phyloP scores from a whole-genome alignment of 2,797 vertebrate genomes.

The Bovichtus variegatus region DNA sequence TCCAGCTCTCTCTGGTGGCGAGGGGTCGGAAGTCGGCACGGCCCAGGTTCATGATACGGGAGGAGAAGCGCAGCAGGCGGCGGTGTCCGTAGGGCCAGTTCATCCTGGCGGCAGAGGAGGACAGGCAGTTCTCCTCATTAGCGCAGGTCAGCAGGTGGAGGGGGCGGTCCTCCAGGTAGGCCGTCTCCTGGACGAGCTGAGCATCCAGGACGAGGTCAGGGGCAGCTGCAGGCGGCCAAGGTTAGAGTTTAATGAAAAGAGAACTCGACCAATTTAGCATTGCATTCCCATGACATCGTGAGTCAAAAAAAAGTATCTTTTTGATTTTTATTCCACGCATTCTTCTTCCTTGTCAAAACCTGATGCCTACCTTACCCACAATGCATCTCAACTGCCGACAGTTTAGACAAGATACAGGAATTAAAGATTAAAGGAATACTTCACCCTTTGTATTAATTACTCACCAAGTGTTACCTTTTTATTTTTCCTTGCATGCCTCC shows the following conservation, averaged over 20 bases:
- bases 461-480: no score
- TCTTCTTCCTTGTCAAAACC: not conserved
- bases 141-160: slow-evolving; percentile 94
- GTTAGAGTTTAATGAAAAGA: not conserved
- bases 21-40: slow-evolving; percentile 92
- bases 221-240: slow-evolving; percentile 82
- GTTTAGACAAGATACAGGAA: not conserved
- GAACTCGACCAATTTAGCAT: not conserved
- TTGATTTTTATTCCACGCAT: not conserved
- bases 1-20: slow-evolving; percentile 92
- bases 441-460: no score
- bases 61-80: slow-evolving; percentile 96
- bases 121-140: slow-evolving; percentile 95
- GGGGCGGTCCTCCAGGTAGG: slow-evolving; percentile 95
- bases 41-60: slow-evolving; percentile 95
- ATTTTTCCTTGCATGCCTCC: no score
- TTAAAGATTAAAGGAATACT: no score
- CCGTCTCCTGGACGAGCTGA: slow-evolving; percentile 93
- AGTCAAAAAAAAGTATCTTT: not conserved
- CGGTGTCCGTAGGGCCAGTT: slow-evolving; percentile 94
- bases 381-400: not conserved
- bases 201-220: slow-evolving; percentile 95
- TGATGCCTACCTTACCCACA: not conserved
- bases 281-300: not conserved
- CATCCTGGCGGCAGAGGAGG: slow-evolving; percentile 91